Evolutionary conservation across 2,888 invertebrate genomes (phyloP).

Genomic region (Oscheius sp.): DNA sequence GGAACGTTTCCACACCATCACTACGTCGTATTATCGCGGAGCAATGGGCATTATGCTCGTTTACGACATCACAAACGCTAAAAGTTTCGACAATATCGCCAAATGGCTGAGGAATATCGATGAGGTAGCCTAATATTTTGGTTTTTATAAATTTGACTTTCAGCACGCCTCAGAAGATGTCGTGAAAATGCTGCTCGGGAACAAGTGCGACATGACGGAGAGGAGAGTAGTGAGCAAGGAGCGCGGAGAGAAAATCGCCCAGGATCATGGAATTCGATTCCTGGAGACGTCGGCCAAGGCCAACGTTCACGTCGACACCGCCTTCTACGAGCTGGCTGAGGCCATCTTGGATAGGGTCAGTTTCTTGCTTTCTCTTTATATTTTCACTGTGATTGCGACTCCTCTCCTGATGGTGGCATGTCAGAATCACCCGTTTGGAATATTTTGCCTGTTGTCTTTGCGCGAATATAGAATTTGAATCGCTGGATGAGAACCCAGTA

Average conservation of each 20-base stretch:
- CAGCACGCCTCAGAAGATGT: conserved; percentile 92
- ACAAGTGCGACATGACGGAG: conserved; percentile 96
- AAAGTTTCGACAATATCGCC: conserved; percentile 98
- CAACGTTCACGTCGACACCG: conserved; percentile 95
- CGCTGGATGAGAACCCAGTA: no score
- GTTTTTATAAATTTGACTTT: conserved; percentile 17
- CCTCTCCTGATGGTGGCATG: no score
- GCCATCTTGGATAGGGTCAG: conserved; percentile 71
- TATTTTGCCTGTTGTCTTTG: no score
- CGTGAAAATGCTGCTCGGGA: conserved; percentile 97
- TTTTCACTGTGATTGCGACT: no score
- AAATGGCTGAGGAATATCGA: conserved; percentile 99
- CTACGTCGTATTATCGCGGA: conserved; percentile 92
- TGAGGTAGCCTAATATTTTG: conserved; percentile 78
- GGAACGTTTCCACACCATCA: conserved; percentile 96
- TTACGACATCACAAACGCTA: conserved; percentile 98
- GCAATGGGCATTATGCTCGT: conserved; percentile 80
- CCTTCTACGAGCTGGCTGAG: conserved; percentile 94
- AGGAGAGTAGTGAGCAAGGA: conserved; percentile 90
- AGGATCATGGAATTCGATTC: conserved; percentile 78
- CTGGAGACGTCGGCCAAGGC: conserved; percentile 99
- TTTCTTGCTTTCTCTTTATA: not conserved
- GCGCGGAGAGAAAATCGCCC: conserved; percentile 56
- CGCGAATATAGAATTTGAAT: no score
- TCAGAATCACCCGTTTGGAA: no score